Evolutionary conservation across 2,797 vertebrate species (phyloP).

Genomic region (Crotalus adamanteus): DNA sequence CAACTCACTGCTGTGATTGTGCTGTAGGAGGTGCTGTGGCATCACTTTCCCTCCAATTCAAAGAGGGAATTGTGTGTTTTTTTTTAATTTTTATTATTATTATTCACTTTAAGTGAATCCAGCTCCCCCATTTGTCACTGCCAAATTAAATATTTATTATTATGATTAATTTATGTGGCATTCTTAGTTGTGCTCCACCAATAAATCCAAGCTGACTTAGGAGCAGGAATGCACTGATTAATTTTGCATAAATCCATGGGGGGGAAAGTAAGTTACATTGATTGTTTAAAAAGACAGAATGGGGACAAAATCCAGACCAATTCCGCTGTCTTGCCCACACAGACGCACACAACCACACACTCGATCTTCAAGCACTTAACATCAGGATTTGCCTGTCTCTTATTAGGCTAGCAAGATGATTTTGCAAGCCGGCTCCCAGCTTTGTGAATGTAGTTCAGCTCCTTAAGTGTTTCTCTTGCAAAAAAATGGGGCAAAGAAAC

Average conservation of each 20-base stretch:
- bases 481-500: background rate
- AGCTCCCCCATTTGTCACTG: background rate
- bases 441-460: background rate
- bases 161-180: background rate
- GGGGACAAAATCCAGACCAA: background rate
- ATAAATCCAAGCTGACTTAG: background rate
- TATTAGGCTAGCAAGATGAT: background rate
- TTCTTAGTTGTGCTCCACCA: background rate
- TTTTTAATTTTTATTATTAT: too few species aligned
- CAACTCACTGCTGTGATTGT: rapidly evolving
- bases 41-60: background rate
- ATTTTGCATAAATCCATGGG: background rate
- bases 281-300: background rate
- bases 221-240: background rate
- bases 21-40: background rate
- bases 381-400: background rate
- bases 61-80: background rate
- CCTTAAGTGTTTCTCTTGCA: background rate
- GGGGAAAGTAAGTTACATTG: background rate
- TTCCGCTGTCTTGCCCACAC: background rate
- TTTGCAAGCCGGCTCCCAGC: background rate
- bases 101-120: background rate
- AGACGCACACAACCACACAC: background rate
- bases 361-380: background rate
- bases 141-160: background rate